Evolutionary conservation across 2,888 invertebrate species (phyloP), one percentile per base, ranked within the genome.

Genomic region (Ectemnius continuus): DNA sequence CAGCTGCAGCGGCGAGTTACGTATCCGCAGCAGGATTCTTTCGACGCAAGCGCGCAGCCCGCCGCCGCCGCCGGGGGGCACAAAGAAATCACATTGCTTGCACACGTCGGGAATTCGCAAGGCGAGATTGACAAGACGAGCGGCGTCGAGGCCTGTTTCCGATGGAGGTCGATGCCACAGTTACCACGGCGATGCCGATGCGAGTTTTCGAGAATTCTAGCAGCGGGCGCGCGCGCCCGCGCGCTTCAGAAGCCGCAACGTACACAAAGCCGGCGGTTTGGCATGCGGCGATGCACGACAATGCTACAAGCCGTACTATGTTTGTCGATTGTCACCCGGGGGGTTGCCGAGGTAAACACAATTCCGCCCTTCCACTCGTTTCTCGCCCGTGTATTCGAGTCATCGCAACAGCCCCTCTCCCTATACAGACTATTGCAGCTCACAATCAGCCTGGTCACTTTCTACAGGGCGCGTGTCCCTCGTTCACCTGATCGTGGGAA

Each of bases 281-380:
- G 76, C 76, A 80, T 86, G 84, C 76, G 83, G 79, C 78, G 80
- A 79, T 81, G 83, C 80, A 82, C 78, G 79, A 86, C 84, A 84
- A 85, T 86, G 78, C 79, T 82, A 84, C 83, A 79, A 36, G 36
- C 36, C 78, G 80, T 79, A 80, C 79, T 79, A 79, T 86, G 84
- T 87, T 87, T 87, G 84, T 79, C 80, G 79, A 84, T 86, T 85
- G 83, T 85, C 84, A 84, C 79, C 70, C 36, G 36, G 82, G 80
- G 81, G 84, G 82, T 79, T 84, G 83, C 79, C 83, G 82, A 80
- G 78, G 86, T 83, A 86, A 86, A 86, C 85, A 87, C 81, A 82
- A 84, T 83, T 84, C 72, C 72, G 76, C 73, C 80, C 81, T 76
- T 72, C 73, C 69, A 68, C 59, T 64, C 73, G 69, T 59, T 71